Evolutionary conservation across 2,113 vertebrate genomes (phyloP).

Genomic region (Cisticola juncidis): DNA sequence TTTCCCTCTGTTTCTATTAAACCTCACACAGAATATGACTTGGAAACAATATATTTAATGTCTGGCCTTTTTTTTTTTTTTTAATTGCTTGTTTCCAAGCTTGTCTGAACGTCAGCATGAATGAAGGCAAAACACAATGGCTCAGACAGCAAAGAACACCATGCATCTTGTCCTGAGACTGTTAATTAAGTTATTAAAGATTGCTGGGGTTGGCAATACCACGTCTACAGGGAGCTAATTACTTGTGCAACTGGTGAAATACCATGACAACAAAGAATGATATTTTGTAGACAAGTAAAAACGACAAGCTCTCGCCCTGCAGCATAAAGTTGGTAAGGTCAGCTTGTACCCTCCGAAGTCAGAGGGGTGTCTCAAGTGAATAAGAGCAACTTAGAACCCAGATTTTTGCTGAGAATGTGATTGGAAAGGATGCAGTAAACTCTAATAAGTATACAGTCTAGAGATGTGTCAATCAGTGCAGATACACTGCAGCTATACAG

Average conservation of each 20-base stretch:
- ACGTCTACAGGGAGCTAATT: slow-evolving; percentile 45
- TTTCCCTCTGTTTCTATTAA: background rate
- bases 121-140: background rate
- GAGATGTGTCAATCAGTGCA: background rate
- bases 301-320: background rate
- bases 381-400: background rate
- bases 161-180: background rate
- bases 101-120: background rate
- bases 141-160: background rate
- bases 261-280: slow-evolving; percentile 13
- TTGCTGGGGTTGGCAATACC: background rate
- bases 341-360: background rate
- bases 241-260: slow-evolving; percentile 12
- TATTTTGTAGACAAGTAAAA: background rate
- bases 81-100: background rate
- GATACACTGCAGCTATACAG: background rate
- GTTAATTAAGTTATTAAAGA: slow-evolving; percentile 39
- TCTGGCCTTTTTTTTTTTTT: background rate
- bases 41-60: background rate
- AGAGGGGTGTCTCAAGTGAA: background rate
- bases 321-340: background rate
- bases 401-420: background rate
- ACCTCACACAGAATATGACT: background rate
- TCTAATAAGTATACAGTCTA: background rate
- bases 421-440: background rate